Evolutionary conservation across 2,888 invertebrate species (phyloP), one percentile per base, ranked within the genome.

Genomic region (Melinaea menophilus): DNA sequence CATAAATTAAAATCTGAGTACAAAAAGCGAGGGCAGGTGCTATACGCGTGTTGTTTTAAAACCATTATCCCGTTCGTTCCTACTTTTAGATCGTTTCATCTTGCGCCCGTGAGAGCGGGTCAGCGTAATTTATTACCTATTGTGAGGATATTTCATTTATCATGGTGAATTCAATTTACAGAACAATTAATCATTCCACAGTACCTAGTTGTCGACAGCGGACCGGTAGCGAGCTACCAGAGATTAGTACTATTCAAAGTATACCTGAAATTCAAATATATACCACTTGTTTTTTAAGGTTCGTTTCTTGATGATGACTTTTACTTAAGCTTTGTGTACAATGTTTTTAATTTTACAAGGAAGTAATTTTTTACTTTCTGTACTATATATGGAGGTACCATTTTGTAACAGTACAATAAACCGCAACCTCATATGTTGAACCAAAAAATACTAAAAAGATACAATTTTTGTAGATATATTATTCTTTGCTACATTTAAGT

Each of bases 81-180:
- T 85, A 86, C 85, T 86, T 85, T 84, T 79, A 80, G 82, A 84
- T 79, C 86, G 83, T 85, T 88, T 85, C 88, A 88, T 89, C 87
- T 89, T 87, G 84, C 85, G 79, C 83, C 82, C 83, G 79, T 82
- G 80, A 85, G 88, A n/a, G n/a, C n/a, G n/a, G 88, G 88, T 86
- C 85, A 86, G 86, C 78, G 89, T 89, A 88, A 90, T 90, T 90
- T 90, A 89, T 90, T 88, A 90, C 88, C 90, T 90, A 89, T 90
- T 90, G 90, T 90, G 86, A 80, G 86, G 84, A 88, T 88, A 89
- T 89, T 89, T 90, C 89, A 90, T 90, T 90, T 88, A 90, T 90
- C 90, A 89, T 87, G 87, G 86, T 88, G 90, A 89, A 88, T 89
- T 90, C 88, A 90, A 90, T 90, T n/a, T n/a, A n/a, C n/a, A n/a